phyloP scores from a whole-genome alignment of 2,888 invertebrate species.

The Xanthorhoe designata region DNA sequence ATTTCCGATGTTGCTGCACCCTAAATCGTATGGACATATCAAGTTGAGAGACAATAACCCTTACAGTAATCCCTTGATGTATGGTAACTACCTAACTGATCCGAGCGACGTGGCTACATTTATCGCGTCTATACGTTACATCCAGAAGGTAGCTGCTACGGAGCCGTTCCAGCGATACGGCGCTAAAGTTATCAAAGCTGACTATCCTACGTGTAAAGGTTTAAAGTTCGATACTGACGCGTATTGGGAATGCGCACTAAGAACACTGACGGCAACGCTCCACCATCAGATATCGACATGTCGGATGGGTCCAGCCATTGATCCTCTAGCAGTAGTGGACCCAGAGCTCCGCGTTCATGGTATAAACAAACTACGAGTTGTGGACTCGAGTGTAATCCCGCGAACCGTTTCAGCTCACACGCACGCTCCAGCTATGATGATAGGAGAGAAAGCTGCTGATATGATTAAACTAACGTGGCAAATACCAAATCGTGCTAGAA shows the following conservation, averaged over 20 bases:
- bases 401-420: conserved; percentile 88
- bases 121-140: conserved; percentile 86
- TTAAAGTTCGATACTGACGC: conserved; percentile 84
- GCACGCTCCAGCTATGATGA: conserved; percentile 89
- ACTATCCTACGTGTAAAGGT: conserved; percentile 81
- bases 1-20: conserved; percentile 90
- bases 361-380: conserved; percentile 86
- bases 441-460: conserved; percentile 90
- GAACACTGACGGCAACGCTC: conserved; percentile 85
- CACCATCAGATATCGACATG: conserved; percentile 89
- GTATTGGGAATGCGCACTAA: conserved; percentile 90
- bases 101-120: conserved; percentile 86
- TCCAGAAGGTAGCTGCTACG: conserved; percentile 85
- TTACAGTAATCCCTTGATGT: conserved; percentile 90
- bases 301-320: conserved; percentile 88
- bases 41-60: conserved; percentile 90
- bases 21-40: conserved; percentile 89
- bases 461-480: conserved; percentile 84
- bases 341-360: conserved; percentile 87
- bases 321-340: conserved; percentile 88
- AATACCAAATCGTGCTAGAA: conserved; percentile 17
- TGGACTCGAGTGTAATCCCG: conserved; percentile 89
- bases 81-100: conserved; percentile 92
- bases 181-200: conserved; percentile 79
- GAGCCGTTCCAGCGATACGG: conserved; percentile 86